Conservation (phyloP, 2,113 vertebrate species). For the Xenus cinereus region DNA sequence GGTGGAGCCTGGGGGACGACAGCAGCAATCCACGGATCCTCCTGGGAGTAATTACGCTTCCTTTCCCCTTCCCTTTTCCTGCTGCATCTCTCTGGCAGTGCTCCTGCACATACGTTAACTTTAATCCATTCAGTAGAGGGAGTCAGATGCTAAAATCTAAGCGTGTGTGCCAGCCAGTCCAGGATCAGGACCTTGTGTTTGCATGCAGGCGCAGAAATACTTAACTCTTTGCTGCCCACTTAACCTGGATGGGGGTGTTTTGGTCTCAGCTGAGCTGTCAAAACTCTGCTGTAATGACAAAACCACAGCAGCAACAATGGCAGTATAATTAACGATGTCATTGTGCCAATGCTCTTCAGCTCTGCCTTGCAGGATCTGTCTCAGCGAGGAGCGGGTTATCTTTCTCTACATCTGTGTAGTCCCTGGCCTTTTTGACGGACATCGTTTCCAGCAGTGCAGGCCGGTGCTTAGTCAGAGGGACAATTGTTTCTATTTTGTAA, state of each 20-base stretch:
- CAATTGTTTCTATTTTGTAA: neutral
- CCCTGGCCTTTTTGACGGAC: neutral
- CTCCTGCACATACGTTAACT: neutral
- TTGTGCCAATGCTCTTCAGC: neutral
- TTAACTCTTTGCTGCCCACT: neutral
- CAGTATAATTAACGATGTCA: neutral
- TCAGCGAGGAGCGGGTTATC: accelerated
- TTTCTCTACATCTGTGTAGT: neutral
- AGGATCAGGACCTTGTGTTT: neutral
- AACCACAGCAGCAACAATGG: neutral
- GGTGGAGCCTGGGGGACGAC: neutral
- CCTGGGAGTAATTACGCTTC: neutral
- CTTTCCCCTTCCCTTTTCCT: neutral
- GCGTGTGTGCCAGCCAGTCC: neutral
- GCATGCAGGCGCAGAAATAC: neutral
- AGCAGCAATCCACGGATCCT: neutral
- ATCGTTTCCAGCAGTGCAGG: neutral
- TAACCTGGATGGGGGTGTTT: accelerated
- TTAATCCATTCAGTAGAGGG: slow-evolving; percentile 32
- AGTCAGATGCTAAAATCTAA: slow-evolving; percentile 14
- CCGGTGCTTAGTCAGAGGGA: neutral
- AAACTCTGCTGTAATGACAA: neutral
- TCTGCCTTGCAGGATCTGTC: neutral
- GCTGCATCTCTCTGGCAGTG: neutral
- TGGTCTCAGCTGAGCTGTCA: neutral